Base-by-base conservation (phyloP, 1,140 invertebrate species). In the Papilio polytes region DNA sequence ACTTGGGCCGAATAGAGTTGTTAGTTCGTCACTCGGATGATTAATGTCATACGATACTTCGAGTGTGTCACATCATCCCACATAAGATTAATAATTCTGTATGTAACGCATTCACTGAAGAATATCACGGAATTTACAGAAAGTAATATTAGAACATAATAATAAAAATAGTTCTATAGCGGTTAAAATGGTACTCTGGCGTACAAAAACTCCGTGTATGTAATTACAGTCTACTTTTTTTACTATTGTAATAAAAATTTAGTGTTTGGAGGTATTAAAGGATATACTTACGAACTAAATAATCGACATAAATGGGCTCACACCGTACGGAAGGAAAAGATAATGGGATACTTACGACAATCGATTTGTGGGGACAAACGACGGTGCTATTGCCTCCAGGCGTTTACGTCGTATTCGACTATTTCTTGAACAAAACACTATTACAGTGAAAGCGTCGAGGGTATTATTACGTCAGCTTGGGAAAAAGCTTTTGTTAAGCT, bases 11-110 rank as follows among this genome's bases (percentile, higher is more conserved):
- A 85, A 90, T 89, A 84, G 85, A 90, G 83, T 88, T 89, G 86
- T 89, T 88, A 86, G 87, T 88, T 88, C 88, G 88, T 89, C 87
- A 87, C 81, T 85, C 81, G 78, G 63, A 86, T 89, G 89, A 92
- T 91, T 88, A 88, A 90, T 91, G 85, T 82, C 83, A 66, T 76
- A 74, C 53, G 15, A 81, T 80, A 41, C 80, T 83, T 70, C 74
- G 48, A 76, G 83, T 72, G 81, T 84, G 85, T 87, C 82, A 83
- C 82, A 85, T 83, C 83, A 80, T 83, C 76, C 82, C 80, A 81
- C 66, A 53, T 46, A 74, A 83, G 82, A 85, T 86, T 73, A 79
- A 87, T 85, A 41, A 70, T 74, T 82, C 26, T 31, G 51, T 74
- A 22, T 51, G 3, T 46, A 20, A 20, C 53, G 8, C 41, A 59